Percentiles rank a stretch among this genome's conserved stretches.
These are phyloP conservation scores for Pentalonia nigronervosa DNA, from an alignment of 1,140 invertebrate species.

Conservation along the genomic window DNA sequence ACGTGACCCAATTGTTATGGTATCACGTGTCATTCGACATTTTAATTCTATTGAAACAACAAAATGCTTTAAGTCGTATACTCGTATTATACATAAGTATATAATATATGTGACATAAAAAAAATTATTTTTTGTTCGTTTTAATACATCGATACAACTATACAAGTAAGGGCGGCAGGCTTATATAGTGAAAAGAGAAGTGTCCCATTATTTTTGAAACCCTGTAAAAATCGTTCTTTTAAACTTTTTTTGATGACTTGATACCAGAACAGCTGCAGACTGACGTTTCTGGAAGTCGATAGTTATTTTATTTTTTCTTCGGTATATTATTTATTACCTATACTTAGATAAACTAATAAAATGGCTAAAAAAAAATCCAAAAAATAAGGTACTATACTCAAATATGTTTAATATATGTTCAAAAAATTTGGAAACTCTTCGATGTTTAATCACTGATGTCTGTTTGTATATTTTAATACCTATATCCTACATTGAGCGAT, in stretches of 20 bases:
- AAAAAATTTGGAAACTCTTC: too few species aligned
- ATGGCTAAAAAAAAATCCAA: not conserved
- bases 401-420: too few species aligned
- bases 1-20: slow-evolving; percentile 2
- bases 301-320: not conserved
- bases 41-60: not conserved
- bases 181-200: not conserved
- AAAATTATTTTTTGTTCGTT: not conserved
- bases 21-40: not conserved
- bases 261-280: not conserved
- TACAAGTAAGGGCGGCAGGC: not conserved
- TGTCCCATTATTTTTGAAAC: not conserved
- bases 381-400: too few species aligned
- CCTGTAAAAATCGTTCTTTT: not conserved
- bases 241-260: not conserved
- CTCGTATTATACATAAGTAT: not conserved
- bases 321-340: not conserved
- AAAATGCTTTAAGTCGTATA: not conserved
- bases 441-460: too few species aligned
- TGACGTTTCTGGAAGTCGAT: not conserved
- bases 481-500: too few species aligned
- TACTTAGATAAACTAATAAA: not conserved
- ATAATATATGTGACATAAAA: not conserved
- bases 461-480: too few species aligned
- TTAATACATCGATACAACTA: not conserved